Evolutionary conservation across 1,140 invertebrate species (phyloP), one percentile per base, ranked within the genome.

Genomic region (Protaetia brevitarsis): DNA sequence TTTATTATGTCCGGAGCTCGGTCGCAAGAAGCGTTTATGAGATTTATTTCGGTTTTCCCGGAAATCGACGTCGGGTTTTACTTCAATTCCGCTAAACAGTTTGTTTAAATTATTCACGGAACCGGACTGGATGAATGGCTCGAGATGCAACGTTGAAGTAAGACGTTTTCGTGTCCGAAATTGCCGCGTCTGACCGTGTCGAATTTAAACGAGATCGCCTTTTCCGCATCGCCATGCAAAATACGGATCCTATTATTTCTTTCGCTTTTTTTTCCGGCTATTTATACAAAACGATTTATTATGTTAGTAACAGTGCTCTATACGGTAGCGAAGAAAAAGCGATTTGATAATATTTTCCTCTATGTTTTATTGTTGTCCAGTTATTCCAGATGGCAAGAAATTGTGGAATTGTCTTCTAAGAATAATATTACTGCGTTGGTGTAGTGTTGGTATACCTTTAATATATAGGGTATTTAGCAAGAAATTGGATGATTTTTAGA

Each of bases 91-190:
- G 19, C 41, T 51, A 51, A 51, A 51, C 41, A 51, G 41, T 51
- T 51, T 51, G 41, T 51, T 23, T 51, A 51, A 51, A 51, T 51
- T 51, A 23, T 51, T 51, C 41, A 51, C 41, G 41, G 41, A 51
- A 51, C 41, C 41, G 10, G 41, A 19, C 41, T 11, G 13, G 41
- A 51, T 51, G 41, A 51, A 51, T 51, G 26, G 19, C 16, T 19
- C 7, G 41, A 51, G 11, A 51, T 51, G 41, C 16, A 23, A 8
- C 16, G 19, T 6, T 23, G 19, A 23, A 51, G 41, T 51, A 10
- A 51, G 41, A 51, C 26, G 41, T 51, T 51, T 51, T 6, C 26
- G 41, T n/a, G n/a, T n/a, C 41, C 41, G 41, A 51, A 51, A 51
- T 51, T 51, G 19, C 41, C 41, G 41, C 41, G 26, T 51, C 41